Evolutionary conservation across 1,140 invertebrate species (phyloP).

Genomic region (Potamilus streckersoni): DNA sequence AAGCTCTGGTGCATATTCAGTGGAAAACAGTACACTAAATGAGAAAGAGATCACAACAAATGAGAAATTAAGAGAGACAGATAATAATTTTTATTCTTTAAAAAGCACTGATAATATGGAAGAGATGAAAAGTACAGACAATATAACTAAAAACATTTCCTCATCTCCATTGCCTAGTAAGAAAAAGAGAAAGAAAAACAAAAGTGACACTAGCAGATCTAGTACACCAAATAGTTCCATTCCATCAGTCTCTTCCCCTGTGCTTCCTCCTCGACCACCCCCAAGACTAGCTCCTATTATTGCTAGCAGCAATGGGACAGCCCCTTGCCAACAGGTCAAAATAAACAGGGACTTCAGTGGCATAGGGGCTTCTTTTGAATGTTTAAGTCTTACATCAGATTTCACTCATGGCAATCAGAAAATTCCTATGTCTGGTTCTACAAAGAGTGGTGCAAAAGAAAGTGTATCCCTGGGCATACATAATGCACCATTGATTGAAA

Average conservation of each 20-base stretch:
- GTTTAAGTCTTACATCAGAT: constrained; percentile 1
- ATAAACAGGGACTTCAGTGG: constrained; percentile 8
- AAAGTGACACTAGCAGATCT: constrained; percentile 13
- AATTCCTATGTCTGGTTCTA: background rate
- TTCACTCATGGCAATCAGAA: constrained; percentile 4
- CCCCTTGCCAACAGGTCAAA: background rate
- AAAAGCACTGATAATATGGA: background rate
- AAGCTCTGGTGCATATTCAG: no score
- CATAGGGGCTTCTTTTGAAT: background rate
- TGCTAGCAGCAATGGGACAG: background rate
- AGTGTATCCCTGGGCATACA: no score
- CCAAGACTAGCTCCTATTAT: constrained; percentile 29
- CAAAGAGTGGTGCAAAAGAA: background rate
- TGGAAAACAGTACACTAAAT: no score
- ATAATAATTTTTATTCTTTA: background rate
- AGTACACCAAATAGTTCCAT: constrained; percentile 19
- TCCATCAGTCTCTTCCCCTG: background rate
- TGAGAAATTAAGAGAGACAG: no score
- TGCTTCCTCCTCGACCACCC: constrained; percentile 23
- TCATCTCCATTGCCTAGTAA: constrained; percentile 8
- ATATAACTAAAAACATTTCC: background rate
- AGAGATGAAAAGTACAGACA: background rate
- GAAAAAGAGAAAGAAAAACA: constrained; percentile 20
- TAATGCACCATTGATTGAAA: no score
- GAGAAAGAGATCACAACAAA: no score